Conservation (phyloP, 2,888 invertebrate genomes). For the Drosophila colorata region DNA sequence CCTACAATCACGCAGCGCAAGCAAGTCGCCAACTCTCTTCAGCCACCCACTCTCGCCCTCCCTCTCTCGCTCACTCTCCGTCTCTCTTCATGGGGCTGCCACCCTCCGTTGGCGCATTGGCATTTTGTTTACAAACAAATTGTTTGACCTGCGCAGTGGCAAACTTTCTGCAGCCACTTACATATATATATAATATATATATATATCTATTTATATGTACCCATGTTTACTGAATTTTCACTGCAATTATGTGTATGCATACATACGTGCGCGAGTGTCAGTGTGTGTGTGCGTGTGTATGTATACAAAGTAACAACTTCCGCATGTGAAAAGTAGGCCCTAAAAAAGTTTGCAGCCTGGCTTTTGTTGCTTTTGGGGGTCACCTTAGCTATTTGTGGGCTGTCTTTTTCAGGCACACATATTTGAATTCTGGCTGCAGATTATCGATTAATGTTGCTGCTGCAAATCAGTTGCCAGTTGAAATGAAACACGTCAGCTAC, state of each 20-base stretch:
- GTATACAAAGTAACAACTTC: no score
- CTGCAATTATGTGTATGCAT: constrained; percentile 57
- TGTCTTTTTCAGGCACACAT: constrained; percentile 1
- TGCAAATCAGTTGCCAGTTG: constrained; percentile 37
- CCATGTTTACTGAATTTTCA: constrained; percentile 27
- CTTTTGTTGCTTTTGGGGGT: constrained; percentile 52
- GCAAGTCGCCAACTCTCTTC: constrained; percentile 14
- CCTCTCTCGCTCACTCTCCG: background rate
- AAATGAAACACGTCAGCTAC: constrained; percentile 58
- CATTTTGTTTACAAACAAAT: constrained; percentile 75
- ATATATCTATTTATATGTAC: background rate
- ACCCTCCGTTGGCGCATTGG: constrained; percentile 46
- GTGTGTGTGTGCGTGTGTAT: constrained; percentile 24
- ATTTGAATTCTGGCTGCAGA: constrained; percentile 43
- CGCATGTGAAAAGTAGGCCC: constrained; percentile 48
- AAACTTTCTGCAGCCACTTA: constrained; percentile 20
- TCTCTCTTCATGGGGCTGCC: constrained; percentile 9
- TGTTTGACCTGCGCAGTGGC: constrained; percentile 75
- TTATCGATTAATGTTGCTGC: constrained; percentile 44
- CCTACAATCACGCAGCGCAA: constrained; percentile 39
- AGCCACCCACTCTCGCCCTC: background rate
- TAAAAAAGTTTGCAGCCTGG: constrained; percentile 39
- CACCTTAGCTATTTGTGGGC: constrained; percentile 68
- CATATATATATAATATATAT: background rate
- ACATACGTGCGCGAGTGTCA: constrained; percentile 2